phyloP scores from a whole-genome alignment of 2,888 invertebrate species.

The Ophraella communa region DNA sequence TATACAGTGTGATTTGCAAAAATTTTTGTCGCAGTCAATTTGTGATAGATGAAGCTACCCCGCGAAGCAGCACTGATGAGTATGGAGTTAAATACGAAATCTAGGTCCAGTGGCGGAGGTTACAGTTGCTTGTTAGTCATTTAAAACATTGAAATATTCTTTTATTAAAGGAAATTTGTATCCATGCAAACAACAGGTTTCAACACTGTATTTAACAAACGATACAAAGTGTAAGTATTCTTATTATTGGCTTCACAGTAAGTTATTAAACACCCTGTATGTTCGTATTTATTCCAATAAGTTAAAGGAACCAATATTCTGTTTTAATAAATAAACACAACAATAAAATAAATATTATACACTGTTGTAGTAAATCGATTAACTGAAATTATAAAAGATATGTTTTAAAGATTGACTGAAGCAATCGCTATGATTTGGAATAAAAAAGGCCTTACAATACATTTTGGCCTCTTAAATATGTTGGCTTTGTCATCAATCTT shows the following conservation, averaged over 20 bases:
- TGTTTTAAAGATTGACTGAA: constrained; percentile 8
- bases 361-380: not conserved
- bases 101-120: constrained; percentile 22
- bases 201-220: constrained; percentile 10
- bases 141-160: not conserved
- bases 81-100: constrained; percentile 33
- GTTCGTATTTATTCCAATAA: constrained; percentile 2
- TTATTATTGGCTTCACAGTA: constrained; percentile 5
- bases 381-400: not conserved
- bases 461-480: not conserved
- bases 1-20: constrained; percentile 60
- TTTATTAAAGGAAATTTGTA: not conserved
- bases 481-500: not conserved
- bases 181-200: not conserved
- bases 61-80: constrained; percentile 37
- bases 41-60: constrained; percentile 50
- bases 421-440: not conserved
- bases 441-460: not conserved
- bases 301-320: constrained; percentile 3
- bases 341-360: not conserved
- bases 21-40: constrained; percentile 55
- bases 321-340: not conserved
- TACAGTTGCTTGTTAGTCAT: not conserved
- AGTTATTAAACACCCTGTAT: constrained; percentile 24
- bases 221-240: not conserved